Evolutionary conservation across 1,140 invertebrate species (phyloP).

Genomic region (Zaprionus ghesquierei): DNA sequence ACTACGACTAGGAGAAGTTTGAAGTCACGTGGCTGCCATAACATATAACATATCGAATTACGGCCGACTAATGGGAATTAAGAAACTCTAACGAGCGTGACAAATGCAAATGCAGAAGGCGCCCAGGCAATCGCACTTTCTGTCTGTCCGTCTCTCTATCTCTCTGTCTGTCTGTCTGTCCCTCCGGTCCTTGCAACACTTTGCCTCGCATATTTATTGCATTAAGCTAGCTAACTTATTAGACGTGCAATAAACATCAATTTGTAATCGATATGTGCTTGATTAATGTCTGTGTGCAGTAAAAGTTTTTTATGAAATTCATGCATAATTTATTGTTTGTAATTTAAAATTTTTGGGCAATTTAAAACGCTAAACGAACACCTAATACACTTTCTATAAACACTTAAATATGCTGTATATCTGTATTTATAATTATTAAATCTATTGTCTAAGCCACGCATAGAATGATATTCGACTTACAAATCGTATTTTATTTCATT

Average conservation of each 20-base stretch:
- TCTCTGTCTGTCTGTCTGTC: neutral
- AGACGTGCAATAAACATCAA: constrained; percentile 33
- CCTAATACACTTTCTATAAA: neutral
- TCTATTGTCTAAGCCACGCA: too few species aligned
- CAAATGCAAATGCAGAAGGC: constrained; percentile 59
- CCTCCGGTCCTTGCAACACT: neutral
- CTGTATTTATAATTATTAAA: too few species aligned
- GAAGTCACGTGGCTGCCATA: constrained; percentile 60
- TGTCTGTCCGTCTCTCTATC: too few species aligned
- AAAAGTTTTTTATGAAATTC: constrained; percentile 22
- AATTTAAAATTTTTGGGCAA: neutral
- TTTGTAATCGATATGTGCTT: constrained; percentile 29
- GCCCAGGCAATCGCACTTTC: neutral
- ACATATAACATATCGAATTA: constrained; percentile 64
- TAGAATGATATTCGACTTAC: too few species aligned
- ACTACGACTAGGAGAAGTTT: constrained; percentile 23
- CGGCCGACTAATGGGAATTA: constrained; percentile 60
- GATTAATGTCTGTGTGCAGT: neutral
- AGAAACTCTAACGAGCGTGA: constrained; percentile 62
- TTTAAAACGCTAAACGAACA: neutral
- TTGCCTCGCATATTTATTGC: constrained; percentile 14
- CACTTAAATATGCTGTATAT: too few species aligned
- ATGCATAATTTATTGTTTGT: constrained; percentile 1
- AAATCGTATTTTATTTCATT: too few species aligned
- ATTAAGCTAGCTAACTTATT: constrained; percentile 33